phyloP scores from a whole-genome alignment of 2,888 invertebrate species.

The Allolobophora icterica region DNA sequence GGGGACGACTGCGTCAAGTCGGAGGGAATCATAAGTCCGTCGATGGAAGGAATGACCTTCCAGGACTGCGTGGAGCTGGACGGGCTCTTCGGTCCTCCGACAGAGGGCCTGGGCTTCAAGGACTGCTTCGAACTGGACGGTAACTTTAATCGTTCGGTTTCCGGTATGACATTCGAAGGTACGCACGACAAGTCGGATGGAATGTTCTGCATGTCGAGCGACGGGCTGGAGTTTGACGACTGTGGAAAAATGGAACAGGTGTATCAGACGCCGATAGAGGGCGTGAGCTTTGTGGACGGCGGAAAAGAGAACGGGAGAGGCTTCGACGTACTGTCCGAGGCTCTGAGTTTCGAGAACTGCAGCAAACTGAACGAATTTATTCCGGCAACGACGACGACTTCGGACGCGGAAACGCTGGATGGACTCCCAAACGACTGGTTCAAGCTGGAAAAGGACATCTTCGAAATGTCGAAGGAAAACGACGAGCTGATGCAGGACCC shows the following conservation, averaged over 20 bases:
- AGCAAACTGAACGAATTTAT: background rate
- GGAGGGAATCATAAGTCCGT: constrained; percentile 30
- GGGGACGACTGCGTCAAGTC: background rate
- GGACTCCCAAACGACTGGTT: background rate
- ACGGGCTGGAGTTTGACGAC: background rate
- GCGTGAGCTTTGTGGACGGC: background rate
- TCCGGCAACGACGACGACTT: background rate
- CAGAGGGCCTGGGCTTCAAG: background rate
- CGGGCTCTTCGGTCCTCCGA: background rate
- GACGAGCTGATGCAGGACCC: background rate
- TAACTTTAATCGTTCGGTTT: background rate
- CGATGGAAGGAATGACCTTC: constrained; percentile 33
- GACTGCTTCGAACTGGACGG: background rate
- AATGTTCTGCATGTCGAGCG: background rate
- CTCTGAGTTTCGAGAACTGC: background rate
- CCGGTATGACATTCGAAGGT: background rate
- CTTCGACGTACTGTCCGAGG: background rate
- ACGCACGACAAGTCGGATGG: background rate
- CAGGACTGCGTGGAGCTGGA: constrained; percentile 24
- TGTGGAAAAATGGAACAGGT: background rate
- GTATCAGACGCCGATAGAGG: background rate
- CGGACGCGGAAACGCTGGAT: background rate
- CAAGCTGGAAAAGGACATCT: constrained; percentile 11
- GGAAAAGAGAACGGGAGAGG: background rate
- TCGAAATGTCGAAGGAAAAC: background rate